Conservation (phyloP, 2,797 vertebrate species). For the Molothrus aeneus region DNA sequence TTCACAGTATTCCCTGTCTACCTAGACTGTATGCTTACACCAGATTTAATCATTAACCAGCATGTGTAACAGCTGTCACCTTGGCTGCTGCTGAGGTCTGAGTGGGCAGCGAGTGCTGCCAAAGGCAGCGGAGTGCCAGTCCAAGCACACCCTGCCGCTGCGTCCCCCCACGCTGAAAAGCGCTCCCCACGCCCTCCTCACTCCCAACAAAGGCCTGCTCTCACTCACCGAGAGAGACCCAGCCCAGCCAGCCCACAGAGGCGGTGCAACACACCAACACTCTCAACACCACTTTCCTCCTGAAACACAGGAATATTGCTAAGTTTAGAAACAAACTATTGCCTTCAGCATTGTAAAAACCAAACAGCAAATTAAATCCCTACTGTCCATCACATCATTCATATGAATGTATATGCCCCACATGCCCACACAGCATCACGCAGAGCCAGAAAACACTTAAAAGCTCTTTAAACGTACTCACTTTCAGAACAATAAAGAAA, state of each 20-base stretch:
- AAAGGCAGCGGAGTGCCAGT: background rate
- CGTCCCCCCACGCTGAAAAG: rapidly evolving
- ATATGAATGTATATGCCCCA: background rate
- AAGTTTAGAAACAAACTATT: background rate
- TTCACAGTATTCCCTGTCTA: background rate
- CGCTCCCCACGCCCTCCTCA: rapidly evolving
- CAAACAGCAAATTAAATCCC: background rate
- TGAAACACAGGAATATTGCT: rapidly evolving
- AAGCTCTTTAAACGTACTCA: background rate
- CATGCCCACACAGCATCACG: background rate
- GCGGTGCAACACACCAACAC: background rate
- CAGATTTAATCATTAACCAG: background rate
- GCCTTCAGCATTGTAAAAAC: background rate
- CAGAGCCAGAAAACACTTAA: background rate
- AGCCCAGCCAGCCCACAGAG: rapidly evolving
- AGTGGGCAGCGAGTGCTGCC: rapidly evolving
- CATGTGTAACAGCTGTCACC: background rate
- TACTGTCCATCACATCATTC: background rate
- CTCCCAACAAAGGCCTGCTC: too few species aligned
- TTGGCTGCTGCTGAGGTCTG: background rate
- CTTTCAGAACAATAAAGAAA: background rate
- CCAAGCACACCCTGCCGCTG: too few species aligned
- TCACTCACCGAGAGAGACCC: rapidly evolving
- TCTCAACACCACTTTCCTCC: background rate
- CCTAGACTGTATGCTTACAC: background rate